phyloP scores from a whole-genome alignment of 2,888 invertebrate genomes.

The Thecophora atra region DNA sequence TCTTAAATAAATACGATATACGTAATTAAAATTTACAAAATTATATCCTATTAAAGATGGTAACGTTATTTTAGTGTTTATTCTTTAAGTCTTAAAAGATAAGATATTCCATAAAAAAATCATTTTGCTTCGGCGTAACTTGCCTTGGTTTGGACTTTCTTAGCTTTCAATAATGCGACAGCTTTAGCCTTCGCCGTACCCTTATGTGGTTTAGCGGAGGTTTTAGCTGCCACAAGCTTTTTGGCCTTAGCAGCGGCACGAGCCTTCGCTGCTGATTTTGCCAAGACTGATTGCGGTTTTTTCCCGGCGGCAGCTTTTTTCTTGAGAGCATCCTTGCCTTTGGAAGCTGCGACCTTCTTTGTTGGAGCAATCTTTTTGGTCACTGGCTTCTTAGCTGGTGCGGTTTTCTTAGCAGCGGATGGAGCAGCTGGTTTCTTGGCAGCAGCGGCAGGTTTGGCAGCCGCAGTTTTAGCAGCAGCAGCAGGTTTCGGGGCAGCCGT shows the following conservation, averaged over 20 bases:
- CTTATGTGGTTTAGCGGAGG: conserved; percentile 64
- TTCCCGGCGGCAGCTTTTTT: conserved; percentile 62
- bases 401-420: conserved; percentile 59
- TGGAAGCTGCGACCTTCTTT: conserved; percentile 61
- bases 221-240: conserved; percentile 52
- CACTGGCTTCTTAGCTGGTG: conserved; percentile 68
- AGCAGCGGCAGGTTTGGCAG: conserved; percentile 54
- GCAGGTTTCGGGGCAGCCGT: conserved; percentile 56
- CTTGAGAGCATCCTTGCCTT: conserved; percentile 61
- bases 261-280: conserved; percentile 65
- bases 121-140: conserved; percentile 41
- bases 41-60: too few species aligned
- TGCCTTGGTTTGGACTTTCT: conserved; percentile 88
- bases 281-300: conserved; percentile 63
- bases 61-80: conserved; percentile 68
- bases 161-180: conserved; percentile 76
- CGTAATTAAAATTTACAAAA: too few species aligned
- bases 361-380: conserved; percentile 54
- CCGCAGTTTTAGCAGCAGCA: conserved; percentile 59
- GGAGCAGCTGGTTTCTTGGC: conserved; percentile 56
- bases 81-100: conserved; percentile 66
- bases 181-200: conserved; percentile 70
- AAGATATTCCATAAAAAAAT: neutral
- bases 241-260: conserved; percentile 63
- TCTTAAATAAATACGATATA: too few species aligned